Percentiles rank a stretch among this genome's conserved stretches.
These are phyloP conservation scores for Gadus chalcogrammus DNA, from an alignment of 2,113 vertebrate species.

Conservation along the genomic window DNA sequence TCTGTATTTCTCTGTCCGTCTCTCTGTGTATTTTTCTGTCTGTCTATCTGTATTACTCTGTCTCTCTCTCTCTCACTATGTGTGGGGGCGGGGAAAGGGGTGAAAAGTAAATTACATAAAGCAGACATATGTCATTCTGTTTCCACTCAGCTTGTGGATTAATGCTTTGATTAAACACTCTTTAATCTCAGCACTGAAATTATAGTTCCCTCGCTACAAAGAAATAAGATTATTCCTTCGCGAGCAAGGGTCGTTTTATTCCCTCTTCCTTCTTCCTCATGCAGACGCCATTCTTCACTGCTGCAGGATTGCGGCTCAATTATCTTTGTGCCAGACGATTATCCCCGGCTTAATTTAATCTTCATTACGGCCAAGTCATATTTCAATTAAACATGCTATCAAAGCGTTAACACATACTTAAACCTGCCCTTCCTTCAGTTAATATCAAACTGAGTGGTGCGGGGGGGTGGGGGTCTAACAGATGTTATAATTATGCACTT, in stretches of 20 bases:
- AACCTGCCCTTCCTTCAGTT: conserved; percentile 83
- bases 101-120: conserved; percentile 71
- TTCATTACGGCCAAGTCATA: conserved; percentile 86
- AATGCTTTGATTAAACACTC: conserved; percentile 78
- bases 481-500: conserved; percentile 95
- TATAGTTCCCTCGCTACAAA: conserved; percentile 64
- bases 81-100: conserved; percentile 3
- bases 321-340: conserved; percentile 90
- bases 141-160: conserved; percentile 74
- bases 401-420: conserved; percentile 84
- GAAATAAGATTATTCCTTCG: conserved; percentile 70
- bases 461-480: conserved; percentile 68
- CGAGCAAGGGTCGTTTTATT: conserved; percentile 44
- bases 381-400: conserved; percentile 89
- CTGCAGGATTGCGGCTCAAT: conserved; percentile 84
- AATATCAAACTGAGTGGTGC: conserved; percentile 84
- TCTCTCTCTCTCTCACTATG: conserved; percentile 9
- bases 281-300: conserved; percentile 73
- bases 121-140: conserved; percentile 70
- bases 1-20: too few relatives aligned
- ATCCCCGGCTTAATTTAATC: conserved; percentile 89
- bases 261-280: conserved; percentile 21
- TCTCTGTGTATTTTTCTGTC: too few relatives aligned
- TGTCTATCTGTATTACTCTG: too few relatives aligned
- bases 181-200: conserved; percentile 78